These are phyloP conservation scores for Hafferia zeledoni DNA, from an alignment of 2,797 vertebrate genomes.

Conservation along the genomic window DNA sequence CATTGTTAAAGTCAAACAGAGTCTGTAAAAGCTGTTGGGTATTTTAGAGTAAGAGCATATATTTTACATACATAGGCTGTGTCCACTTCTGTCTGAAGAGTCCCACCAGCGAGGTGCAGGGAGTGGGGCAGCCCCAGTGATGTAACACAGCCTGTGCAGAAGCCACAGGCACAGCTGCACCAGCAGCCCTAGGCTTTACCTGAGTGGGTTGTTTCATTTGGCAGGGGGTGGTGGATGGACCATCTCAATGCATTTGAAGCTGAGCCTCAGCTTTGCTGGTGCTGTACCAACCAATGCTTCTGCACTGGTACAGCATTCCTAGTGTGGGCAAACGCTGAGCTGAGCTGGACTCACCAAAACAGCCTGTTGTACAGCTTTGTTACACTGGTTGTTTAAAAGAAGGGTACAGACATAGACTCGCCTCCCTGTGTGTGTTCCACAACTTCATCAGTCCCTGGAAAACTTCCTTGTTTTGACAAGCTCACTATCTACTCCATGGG, in stretches of 20 bases:
- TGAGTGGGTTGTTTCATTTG: accelerated
- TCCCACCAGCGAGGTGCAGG: accelerated
- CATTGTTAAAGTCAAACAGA: background rate
- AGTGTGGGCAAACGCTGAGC: accelerated
- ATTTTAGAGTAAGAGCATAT: background rate
- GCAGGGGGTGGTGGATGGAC: accelerated
- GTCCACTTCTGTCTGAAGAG: background rate
- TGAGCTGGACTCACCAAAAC: background rate
- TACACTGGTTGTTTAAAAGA: background rate
- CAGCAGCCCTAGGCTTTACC: background rate
- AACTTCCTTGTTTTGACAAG: background rate
- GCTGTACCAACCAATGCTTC: accelerated
- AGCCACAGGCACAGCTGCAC: background rate
- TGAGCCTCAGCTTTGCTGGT: background rate
- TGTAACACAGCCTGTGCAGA: background rate
- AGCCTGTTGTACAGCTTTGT: background rate
- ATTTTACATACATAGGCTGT: background rate
- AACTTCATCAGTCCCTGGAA: background rate
- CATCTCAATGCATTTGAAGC: accelerated
- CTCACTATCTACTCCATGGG: background rate
- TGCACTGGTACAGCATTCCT: background rate
- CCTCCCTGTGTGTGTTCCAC: background rate
- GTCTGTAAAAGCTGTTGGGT: background rate
- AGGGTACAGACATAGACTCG: background rate
- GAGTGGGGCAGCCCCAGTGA: background rate